Evolutionary conservation across 2,888 invertebrate genomes (phyloP), one percentile per base, ranked within the genome.

Genomic region (Callosobruchus maculatus): DNA sequence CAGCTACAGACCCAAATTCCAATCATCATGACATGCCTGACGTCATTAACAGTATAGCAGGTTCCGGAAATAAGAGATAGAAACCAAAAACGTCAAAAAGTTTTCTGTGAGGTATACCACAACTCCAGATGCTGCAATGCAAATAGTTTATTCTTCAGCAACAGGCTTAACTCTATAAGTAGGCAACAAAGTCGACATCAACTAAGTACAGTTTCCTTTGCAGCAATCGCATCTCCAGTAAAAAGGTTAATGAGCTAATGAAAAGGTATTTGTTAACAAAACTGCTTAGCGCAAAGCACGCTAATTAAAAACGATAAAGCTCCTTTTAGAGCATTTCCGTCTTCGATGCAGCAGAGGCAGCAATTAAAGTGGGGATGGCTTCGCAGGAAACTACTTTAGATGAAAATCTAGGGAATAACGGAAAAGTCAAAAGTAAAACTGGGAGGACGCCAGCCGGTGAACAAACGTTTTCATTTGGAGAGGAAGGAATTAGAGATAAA

Each of bases 401-500:
- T 74, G 72, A 70, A 74, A 72, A 76, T 76, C 74, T 74, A 72
- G 68, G 71, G 18, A 49, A 49, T 49, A 49, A 49, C 49, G 49
- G 49, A 71, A 68, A 49, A 66, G 75, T 31, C 70, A 75, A 73
- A 70, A 74, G 75, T 71, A 69, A 68, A 69, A 72, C 66, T 70
- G 67, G 66, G 67, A 70, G 71, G 73, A 72, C 73, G 68, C 31
- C 49, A 49, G 49, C 9, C 3, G 49, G 13, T 18, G 1, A 1
- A 18, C 4, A 1, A 13, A 49, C 13, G 49, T 49, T 49, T 49
- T 73, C 73, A 72, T 73, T 74, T 73, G 13, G 7, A 49, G 13
- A 18, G 18, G 49, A 18, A 13, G 70, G 72, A 72, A 74, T 73
- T 69, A 70, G 67, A 76, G 73, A 77, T 76, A 76, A 76, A 78